Conservation (phyloP, 2,888 invertebrate genomes). For the Sinhomidia bicolor region DNA sequence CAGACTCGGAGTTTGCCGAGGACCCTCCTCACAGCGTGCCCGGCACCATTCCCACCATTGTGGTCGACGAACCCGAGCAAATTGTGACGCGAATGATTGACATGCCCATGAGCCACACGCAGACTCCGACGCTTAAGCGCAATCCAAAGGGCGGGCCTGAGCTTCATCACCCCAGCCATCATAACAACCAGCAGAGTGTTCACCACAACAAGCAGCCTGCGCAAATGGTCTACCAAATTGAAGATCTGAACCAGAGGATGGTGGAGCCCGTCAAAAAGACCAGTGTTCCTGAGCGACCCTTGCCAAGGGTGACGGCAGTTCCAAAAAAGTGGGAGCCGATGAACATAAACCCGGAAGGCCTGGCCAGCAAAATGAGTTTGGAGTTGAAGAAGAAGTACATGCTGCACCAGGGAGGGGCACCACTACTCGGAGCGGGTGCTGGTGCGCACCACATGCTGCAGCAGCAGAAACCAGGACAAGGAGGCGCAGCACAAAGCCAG, state of each 20-base stretch:
- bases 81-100: constrained; percentile 76
- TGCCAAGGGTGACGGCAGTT: constrained; percentile 77
- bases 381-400: constrained; percentile 93
- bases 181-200: constrained; percentile 22
- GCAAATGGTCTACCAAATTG: constrained; percentile 52
- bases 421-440: constrained; percentile 84
- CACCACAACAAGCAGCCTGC: constrained; percentile 9
- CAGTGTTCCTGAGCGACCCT: constrained; percentile 72
- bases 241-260: constrained; percentile 66
- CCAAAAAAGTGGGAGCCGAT: constrained; percentile 78
- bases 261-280: constrained; percentile 76
- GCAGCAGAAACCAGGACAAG: too few species aligned
- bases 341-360: constrained; percentile 83
- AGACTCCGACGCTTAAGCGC: constrained; percentile 63
- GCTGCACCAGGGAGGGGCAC: constrained; percentile 85
- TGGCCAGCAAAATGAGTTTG: constrained; percentile 92
- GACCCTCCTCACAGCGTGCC: constrained; percentile 85
- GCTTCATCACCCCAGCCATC: background rate
- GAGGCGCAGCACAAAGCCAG: too few species aligned
- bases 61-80: constrained; percentile 85
- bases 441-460: constrained; percentile 83
- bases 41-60: constrained; percentile 88
- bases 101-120: constrained; percentile 74
- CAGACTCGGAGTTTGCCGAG: constrained; percentile 95
- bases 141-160: background rate